Conservation (phyloP, 2,888 invertebrate genomes). For the Drosophila affinis region DNA sequence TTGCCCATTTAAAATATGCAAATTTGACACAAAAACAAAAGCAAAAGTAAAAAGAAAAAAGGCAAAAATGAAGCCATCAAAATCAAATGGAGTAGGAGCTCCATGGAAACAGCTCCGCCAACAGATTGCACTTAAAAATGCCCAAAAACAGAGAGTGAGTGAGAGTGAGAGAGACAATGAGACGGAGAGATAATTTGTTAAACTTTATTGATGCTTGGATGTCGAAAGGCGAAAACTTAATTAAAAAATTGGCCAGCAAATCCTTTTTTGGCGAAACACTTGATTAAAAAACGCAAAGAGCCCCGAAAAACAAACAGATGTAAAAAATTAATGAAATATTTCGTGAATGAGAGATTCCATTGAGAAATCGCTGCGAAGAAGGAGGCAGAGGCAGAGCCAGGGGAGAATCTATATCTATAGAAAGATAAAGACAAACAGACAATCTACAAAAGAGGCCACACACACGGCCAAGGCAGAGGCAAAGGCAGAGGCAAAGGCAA, state of each 20-base stretch:
- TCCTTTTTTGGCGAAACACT: conserved; percentile 63
- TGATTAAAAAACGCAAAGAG: conserved; percentile 62
- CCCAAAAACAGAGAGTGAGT: conserved; percentile 24
- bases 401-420: conserved; percentile 23
- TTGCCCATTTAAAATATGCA: conserved; percentile 50
- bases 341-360: conserved; percentile 77
- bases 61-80: conserved; percentile 67
- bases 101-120: conserved; percentile 3
- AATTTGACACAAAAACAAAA: conserved; percentile 34
- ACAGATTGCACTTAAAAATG: conserved; percentile 45
- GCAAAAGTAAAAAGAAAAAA: conserved; percentile 13
- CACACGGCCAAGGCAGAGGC: conserved; percentile 27
- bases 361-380: conserved; percentile 44
- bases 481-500: conserved; percentile 22
- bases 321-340: conserved; percentile 60
- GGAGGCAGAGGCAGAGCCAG: not conserved
- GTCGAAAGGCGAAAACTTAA: conserved; percentile 73
- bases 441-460: conserved; percentile 76
- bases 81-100: conserved; percentile 61
- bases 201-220: conserved; percentile 71
- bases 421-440: conserved; percentile 71
- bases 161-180: not conserved
- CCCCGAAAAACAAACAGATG: conserved; percentile 26
- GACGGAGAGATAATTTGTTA: conserved; percentile 45
- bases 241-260: conserved; percentile 56